phyloP scores from a whole-genome alignment of 2,888 invertebrate genomes.

The Cheilosia vulpina region DNA sequence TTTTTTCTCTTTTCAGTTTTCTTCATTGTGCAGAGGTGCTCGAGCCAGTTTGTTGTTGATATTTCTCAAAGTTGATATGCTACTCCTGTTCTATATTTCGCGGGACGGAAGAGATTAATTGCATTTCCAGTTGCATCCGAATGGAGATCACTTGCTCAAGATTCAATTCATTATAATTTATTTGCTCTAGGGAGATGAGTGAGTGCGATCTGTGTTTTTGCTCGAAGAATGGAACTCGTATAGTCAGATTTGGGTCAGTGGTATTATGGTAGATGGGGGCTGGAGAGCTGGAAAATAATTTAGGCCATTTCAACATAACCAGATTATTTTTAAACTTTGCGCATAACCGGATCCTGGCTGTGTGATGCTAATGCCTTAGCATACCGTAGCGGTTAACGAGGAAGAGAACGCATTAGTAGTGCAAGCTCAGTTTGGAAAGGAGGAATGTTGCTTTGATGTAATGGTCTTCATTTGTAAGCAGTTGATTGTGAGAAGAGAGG shows the following conservation, averaged over 20 bases:
- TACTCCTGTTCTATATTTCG: conserved; percentile 63
- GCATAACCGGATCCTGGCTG: conserved; percentile 57
- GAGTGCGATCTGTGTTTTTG: conserved; percentile 55
- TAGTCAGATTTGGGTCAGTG: conserved; percentile 56
- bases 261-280: conserved; percentile 41
- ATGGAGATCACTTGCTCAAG: conserved; percentile 69
- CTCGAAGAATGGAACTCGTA: conserved; percentile 41
- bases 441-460: conserved; percentile 60
- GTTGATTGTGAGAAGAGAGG: conserved; percentile 20
- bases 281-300: conserved; percentile 47
- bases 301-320: conserved; percentile 53
- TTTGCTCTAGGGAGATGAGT: conserved; percentile 62
- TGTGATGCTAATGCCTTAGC: conserved; percentile 22
- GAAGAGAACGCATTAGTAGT: conserved; percentile 25
- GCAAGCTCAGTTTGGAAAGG: conserved; percentile 37
- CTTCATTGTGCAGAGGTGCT: conserved; percentile 5
- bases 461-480: conserved; percentile 37
- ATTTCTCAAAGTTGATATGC: conserved; percentile 16
- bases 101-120: conserved; percentile 65
- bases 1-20: conserved; percentile 21
- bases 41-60: conserved; percentile 4
- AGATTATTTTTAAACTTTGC: conserved; percentile 35
- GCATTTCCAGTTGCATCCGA: conserved; percentile 62
- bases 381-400: conserved; percentile 24
- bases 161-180: conserved; percentile 72